Percentiles rank a stretch among this genome's conserved stretches.
Evolutionary conservation across 2,113 vertebrate species (phyloP).

Genomic region (Protomyctophum bolini): DNA sequence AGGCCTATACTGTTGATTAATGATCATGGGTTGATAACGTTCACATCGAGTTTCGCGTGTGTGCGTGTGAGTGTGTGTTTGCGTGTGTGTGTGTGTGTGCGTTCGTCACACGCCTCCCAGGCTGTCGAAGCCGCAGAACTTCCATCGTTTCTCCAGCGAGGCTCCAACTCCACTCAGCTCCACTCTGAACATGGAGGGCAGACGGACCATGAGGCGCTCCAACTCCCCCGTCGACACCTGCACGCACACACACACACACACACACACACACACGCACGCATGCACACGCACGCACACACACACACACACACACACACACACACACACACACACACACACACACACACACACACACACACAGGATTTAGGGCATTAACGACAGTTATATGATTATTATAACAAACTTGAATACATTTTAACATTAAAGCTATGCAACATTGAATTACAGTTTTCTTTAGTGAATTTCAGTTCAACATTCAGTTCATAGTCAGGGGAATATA

Average conservation of each 20-base stretch:
- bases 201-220: constrained; percentile 89
- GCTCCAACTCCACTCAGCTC: constrained; percentile 96
- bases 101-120: constrained; percentile 85
- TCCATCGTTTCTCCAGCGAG: constrained; percentile 96
- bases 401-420: no score
- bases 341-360: neutral
- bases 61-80: constrained; percentile 21
- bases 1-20: neutral
- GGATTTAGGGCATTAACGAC: no score
- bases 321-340: neutral
- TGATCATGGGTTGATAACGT: no score
- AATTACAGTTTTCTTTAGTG: no score
- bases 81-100: constrained; percentile 25
- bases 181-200: constrained; percentile 93
- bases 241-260: no score
- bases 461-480: no score
- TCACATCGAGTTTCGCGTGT: neutral
- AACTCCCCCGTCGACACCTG: constrained; percentile 92
- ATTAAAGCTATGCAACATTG: no score
- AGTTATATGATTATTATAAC: no score
- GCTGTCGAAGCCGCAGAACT: constrained; percentile 94
- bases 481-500: no score
- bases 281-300: neutral
- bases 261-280: no score
- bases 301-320: neutral